Evolutionary conservation across 2,888 invertebrate genomes (phyloP).

Genomic region (Drosophila histrio): DNA sequence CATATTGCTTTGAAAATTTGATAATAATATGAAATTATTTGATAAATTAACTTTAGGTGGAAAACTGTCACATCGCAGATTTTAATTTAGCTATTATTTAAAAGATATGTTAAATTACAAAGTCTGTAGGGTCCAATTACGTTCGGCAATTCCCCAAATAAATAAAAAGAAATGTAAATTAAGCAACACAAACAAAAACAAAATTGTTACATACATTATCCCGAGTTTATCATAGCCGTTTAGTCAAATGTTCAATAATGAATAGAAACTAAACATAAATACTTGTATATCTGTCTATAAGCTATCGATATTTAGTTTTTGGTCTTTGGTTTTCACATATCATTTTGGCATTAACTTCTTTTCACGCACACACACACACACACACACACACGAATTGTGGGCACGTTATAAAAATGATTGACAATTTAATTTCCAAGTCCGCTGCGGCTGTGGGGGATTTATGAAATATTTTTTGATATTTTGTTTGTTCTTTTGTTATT

Average conservation of each 20-base stretch:
- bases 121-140: too few relatives aligned
- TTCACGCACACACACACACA: conserved; percentile 56
- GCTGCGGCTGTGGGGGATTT: conserved; percentile 67
- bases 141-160: too few relatives aligned
- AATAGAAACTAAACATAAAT: conserved; percentile 37
- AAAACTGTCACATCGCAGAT: too few relatives aligned
- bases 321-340: conserved; percentile 62
- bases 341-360: conserved; percentile 75
- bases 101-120: too few relatives aligned
- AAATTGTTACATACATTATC: background rate
- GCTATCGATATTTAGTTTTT: conserved; percentile 39
- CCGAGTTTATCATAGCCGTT: background rate
- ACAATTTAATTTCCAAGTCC: conserved; percentile 79
- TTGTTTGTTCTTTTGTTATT: conserved; percentile 39
- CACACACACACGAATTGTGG: conserved; percentile 16
- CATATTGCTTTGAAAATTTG: too few relatives aligned
- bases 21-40: too few relatives aligned
- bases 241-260: background rate
- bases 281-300: conserved; percentile 40
- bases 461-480: conserved; percentile 65
- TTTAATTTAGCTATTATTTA: too few relatives aligned
- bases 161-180: too few relatives aligned
- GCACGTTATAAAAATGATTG: conserved; percentile 79
- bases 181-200: background rate
- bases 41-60: too few relatives aligned